Conservation (phyloP, 2,888 invertebrate species). For the Watsonalla cultraria region DNA sequence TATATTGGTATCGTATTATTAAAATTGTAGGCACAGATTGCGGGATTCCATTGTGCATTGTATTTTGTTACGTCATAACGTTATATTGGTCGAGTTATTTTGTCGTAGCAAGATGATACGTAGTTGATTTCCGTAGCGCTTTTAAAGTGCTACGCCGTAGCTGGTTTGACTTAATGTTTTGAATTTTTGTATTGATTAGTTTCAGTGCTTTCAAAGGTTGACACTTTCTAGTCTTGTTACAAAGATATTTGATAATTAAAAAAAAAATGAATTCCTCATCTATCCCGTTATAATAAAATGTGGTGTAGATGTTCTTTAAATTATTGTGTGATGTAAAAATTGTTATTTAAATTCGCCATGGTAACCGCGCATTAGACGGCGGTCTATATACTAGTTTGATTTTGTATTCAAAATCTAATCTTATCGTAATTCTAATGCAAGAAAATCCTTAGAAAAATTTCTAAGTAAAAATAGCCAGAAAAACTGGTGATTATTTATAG, state of each 20-base stretch:
- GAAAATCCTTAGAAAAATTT: no score
- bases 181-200: neutral
- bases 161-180: slow-evolving; percentile 8
- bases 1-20: slow-evolving; percentile 1
- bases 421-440: no score
- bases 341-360: neutral
- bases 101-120: neutral
- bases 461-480: no score
- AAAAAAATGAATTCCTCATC: no score
- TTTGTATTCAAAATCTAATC: no score
- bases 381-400: no score
- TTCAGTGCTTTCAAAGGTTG: no score
- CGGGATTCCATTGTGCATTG: neutral
- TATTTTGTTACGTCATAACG: neutral
- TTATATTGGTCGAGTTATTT: no score
- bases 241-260: no score
- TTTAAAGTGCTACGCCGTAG: slow-evolving; percentile 24
- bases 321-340: neutral
- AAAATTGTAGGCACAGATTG: neutral
- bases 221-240: no score
- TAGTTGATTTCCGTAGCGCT: neutral
- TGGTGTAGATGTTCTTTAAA: neutral
- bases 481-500: neutral
- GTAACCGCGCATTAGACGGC: no score
- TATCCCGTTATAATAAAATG: no score